phyloP scores from a whole-genome alignment of 2,797 vertebrate genomes.

The Enteromius radiatus region DNA sequence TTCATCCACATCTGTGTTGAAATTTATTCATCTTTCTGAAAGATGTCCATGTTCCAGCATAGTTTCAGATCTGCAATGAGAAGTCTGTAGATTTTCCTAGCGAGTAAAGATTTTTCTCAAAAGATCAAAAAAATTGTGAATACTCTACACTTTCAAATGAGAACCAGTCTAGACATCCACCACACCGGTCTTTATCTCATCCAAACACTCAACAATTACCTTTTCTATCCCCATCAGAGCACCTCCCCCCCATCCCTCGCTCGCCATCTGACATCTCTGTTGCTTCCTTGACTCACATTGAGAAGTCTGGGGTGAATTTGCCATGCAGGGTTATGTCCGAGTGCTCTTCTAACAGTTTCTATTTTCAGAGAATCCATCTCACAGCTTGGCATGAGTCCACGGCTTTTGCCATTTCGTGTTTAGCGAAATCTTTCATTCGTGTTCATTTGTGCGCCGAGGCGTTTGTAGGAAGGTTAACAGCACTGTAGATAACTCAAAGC shows the following conservation, averaged over 20 bases:
- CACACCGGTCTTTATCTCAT: slow-evolving; percentile 26
- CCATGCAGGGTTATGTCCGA: background rate
- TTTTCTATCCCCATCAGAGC: background rate
- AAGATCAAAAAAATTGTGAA: background rate
- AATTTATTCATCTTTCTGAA: background rate
- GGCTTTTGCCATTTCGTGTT: slow-evolving; percentile 5
- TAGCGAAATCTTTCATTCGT: slow-evolving; percentile 1
- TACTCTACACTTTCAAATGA: slow-evolving; percentile 7
- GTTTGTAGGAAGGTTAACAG: background rate
- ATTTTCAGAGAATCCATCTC: slow-evolving; percentile 33
- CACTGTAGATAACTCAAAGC: background rate
- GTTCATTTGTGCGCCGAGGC: background rate
- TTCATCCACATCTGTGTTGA: background rate
- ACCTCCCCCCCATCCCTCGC: background rate
- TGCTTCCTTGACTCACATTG: slow-evolving; percentile 15
- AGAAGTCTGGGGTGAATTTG: slow-evolving; percentile 32
- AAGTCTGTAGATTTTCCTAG: background rate
- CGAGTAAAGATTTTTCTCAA: background rate
- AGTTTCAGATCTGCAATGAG: background rate
- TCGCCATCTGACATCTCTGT: slow-evolving; percentile 20
- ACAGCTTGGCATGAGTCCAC: slow-evolving; percentile 1
- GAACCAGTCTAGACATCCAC: slow-evolving; percentile 16
- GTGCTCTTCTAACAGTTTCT: slow-evolving; percentile 30
- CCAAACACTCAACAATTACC: slow-evolving; percentile 23
- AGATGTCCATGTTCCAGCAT: background rate